These are phyloP conservation scores for Drymodes brunneopygia DNA, from an alignment of 2,113 vertebrate species.

Conservation along the genomic window DNA sequence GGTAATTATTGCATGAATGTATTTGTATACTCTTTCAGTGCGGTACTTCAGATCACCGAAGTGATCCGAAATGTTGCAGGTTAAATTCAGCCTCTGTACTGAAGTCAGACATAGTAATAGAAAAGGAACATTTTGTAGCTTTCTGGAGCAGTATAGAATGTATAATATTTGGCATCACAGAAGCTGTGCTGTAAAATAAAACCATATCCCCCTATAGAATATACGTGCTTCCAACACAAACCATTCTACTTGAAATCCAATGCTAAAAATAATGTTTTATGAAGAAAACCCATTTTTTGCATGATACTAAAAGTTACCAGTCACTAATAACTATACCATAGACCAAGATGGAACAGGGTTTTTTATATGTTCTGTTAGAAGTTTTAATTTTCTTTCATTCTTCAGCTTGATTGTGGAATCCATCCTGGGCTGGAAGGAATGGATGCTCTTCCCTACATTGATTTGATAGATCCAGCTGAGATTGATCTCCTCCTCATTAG, in stretches of 20 bases:
- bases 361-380: neutral
- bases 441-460: constrained; percentile 97
- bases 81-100: neutral
- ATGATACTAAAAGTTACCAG: neutral
- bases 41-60: neutral
- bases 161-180: neutral
- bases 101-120: neutral
- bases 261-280: neutral
- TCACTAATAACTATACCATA: neutral
- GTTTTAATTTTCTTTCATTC: neutral
- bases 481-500: constrained; percentile 97
- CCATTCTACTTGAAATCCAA: neutral
- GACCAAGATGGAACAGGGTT: neutral
- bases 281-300: neutral
- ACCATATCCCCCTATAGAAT: neutral
- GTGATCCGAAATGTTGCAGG: neutral
- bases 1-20: constrained; percentile 69
- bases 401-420: constrained; percentile 95
- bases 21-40: neutral
- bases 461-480: constrained; percentile 96
- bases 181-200: neutral
- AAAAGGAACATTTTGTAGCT: neutral
- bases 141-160: neutral
- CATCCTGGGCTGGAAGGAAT: constrained; percentile 97
- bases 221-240: neutral